phyloP scores from a whole-genome alignment of 2,888 invertebrate genomes.

The Molanna angustata region DNA sequence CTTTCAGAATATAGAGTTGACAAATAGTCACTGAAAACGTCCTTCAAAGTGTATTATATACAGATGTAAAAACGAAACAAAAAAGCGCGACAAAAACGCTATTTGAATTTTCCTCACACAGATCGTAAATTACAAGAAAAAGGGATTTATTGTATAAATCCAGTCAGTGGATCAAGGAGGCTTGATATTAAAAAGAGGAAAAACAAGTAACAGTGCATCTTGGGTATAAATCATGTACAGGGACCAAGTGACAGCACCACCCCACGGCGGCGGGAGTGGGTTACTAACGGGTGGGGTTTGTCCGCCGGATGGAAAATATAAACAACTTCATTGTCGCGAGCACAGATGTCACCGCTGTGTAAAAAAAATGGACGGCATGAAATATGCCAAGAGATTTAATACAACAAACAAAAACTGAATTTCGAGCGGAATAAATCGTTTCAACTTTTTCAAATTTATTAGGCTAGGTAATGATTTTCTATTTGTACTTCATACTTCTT shows the following conservation, averaged over 20 bases:
- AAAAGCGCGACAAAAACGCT: no score
- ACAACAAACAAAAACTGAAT: no score
- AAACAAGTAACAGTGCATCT: conserved; percentile 19
- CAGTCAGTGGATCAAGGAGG: conserved; percentile 18
- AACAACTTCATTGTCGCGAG: conserved; percentile 6
- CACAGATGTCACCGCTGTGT: conserved; percentile 12
- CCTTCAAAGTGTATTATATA: neutral
- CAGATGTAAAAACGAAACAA: neutral
- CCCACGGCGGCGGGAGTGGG: conserved; percentile 4
- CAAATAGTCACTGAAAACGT: no score
- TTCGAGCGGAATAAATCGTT: no score
- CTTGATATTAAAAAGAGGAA: conserved; percentile 13
- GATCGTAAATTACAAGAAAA: conserved; percentile 5
- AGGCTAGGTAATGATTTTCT: no score
- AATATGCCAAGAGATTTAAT: no score
- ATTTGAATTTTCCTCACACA: neutral
- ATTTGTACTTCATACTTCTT: no score
- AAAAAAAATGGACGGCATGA: neutral
- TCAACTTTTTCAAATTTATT: no score
- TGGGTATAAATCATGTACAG: conserved; percentile 19
- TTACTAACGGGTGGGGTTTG: neutral
- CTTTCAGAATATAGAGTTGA: no score
- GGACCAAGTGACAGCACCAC: conserved; percentile 13
- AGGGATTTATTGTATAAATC: conserved; percentile 6
- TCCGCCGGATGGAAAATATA: conserved; percentile 1